Base-by-base conservation (phyloP, 2,113 vertebrate genomes). In the Galeopterus variegatus region DNA sequence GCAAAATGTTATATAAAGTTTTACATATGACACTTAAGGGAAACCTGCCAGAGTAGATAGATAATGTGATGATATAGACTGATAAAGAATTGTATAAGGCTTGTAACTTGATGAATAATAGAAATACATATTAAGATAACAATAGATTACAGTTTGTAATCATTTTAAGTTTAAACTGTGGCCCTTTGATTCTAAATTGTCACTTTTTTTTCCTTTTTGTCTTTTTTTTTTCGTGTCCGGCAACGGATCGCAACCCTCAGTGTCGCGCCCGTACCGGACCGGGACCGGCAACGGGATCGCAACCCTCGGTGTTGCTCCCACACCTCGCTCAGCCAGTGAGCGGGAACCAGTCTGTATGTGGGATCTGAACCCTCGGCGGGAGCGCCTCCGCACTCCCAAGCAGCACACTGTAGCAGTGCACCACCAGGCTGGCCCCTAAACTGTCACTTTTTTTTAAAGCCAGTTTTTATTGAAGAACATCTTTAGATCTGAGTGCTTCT, bases 131-230 rank as follows among this genome's bases (percentile, higher is more conserved):
- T 60, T 83, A 69, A 79, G 23, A 76, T 83, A n/a, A 85, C 93
- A 96, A 67, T 76, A 56, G 76, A 79, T 80, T 75, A 80, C 95
- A 88, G 76, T 97, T 96, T 87, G 95, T 96, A 97, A 94, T 82
- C 92, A 94, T 93, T 94, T 95, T 75, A 93, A 97, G 82, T 73
- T 98, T 97, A 92, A 98, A 96, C 96, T 95, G 0, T 98, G 96
- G 95, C 90, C 97, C 70, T 98, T 98, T 98, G 98, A 96, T 95
- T 98, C 95, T 98, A 96, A 98, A 98, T 96, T 98, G 98, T 98
- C 98, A 97, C 94, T 95, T 98, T 99, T 99, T 98, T 92, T 96
- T 98, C n/a, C n/a, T n/a, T n/a, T n/a, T n/a, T n/a, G n/a, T n/a
- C n/a, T n/a, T n/a, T n/a, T n/a, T n/a, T n/a, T n/a, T n/a, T n/a